These are phyloP conservation scores for Agapostemon virescens DNA, from an alignment of 2,888 invertebrate genomes.

Conservation along the genomic window DNA sequence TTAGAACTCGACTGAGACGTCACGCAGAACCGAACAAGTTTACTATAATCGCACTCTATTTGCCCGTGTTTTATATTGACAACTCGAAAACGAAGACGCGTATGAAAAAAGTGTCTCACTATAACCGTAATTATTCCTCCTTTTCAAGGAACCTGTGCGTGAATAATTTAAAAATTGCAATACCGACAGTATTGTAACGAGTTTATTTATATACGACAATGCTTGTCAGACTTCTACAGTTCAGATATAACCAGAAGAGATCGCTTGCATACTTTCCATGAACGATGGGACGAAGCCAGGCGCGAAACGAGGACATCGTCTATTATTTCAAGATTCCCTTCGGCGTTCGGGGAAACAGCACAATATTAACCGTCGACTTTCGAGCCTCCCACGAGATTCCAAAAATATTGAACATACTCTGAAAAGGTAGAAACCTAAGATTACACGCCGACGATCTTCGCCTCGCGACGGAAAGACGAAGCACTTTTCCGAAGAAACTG, in stretches of 20 bases:
- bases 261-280: conserved; percentile 20
- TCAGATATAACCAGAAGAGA: conserved; percentile 19
- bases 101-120: too few relatives aligned
- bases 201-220: conserved; percentile 18
- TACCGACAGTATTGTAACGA: neutral
- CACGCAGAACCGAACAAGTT: too few relatives aligned
- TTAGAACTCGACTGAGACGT: too few relatives aligned
- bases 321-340: conserved; percentile 54
- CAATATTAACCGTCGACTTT: conserved; percentile 48
- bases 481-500: neutral
- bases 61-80: too few relatives aligned
- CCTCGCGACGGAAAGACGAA: too few relatives aligned
- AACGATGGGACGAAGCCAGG: conserved; percentile 41
- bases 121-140: too few relatives aligned
- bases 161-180: neutral
- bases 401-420: conserved; percentile 34
- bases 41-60: too few relatives aligned
- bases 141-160: too few relatives aligned
- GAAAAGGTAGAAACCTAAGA: neutral
- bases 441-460: neutral
- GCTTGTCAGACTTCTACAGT: conserved; percentile 6
- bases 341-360: conserved; percentile 43
- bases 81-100: too few relatives aligned
- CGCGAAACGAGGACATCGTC: conserved; percentile 44
- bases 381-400: conserved; percentile 8